Conservation (phyloP, 2,113 vertebrate genomes). For the Pseudorasbora parva region DNA sequence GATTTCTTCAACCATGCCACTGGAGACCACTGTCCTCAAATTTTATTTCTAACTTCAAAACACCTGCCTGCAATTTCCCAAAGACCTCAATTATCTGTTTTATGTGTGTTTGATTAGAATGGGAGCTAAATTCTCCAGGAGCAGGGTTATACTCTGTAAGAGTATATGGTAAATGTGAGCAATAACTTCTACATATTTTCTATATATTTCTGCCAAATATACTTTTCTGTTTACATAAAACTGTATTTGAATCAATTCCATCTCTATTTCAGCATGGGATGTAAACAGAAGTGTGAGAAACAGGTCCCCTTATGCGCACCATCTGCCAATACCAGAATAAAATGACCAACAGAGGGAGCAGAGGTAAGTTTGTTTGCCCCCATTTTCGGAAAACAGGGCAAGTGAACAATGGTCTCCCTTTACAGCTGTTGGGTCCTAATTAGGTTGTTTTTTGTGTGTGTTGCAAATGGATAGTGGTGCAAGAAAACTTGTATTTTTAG, state of each 20-base stretch:
- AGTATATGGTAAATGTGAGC: neutral
- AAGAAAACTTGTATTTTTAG: neutral
- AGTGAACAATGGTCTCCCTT: slow-evolving; percentile 57
- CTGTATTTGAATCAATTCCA: neutral
- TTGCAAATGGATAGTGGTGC: slow-evolving; percentile 24
- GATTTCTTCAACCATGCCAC: neutral
- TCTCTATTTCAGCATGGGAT: neutral
- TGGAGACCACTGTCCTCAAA: neutral
- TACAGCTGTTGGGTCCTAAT: slow-evolving; percentile 52
- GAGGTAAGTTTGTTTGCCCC: slow-evolving; percentile 49
- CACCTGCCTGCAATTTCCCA: neutral
- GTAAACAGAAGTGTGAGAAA: slow-evolving; percentile 46
- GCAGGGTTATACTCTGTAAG: neutral
- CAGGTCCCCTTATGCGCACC: slow-evolving; percentile 38
- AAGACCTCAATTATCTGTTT: neutral
- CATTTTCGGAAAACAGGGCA: slow-evolving; percentile 54
- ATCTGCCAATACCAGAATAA: slow-evolving; percentile 15
- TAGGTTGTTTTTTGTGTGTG: slow-evolving; percentile 55
- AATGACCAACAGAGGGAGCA: slow-evolving; percentile 38
- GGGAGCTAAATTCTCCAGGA: neutral
- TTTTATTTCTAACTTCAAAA: too few relatives aligned
- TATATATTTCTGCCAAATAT: neutral
- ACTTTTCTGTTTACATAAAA: neutral
- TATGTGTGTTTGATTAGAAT: neutral
- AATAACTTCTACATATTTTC: neutral